phyloP scores from a whole-genome alignment of 2,797 vertebrate species.

The Pampus argenteus region DNA sequence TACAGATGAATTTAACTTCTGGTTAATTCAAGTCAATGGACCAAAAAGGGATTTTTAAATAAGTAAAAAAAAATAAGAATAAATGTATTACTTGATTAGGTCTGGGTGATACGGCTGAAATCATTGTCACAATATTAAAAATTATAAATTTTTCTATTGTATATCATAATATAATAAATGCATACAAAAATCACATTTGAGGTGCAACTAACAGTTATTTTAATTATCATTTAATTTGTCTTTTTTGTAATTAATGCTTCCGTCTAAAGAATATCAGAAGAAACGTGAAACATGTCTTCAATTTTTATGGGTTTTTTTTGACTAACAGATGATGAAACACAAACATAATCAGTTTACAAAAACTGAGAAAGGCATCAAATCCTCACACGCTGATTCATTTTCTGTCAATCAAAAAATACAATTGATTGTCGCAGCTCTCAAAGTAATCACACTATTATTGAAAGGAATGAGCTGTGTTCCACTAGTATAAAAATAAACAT shows the following conservation, averaged over 20 bases:
- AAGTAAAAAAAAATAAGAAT: not conserved
- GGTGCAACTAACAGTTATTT: not conserved
- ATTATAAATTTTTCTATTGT: no score
- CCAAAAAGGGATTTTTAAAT: not conserved
- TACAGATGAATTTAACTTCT: no score
- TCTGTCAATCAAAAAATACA: not conserved
- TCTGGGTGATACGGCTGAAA: not conserved
- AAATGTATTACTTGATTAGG: not conserved
- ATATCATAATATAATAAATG: not conserved
- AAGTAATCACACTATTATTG: not conserved
- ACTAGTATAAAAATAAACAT: no score
- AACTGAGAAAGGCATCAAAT: no score
- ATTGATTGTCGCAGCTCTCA: not conserved
- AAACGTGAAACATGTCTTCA: not conserved
- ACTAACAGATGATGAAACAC: no score
- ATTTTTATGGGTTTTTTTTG: no score
- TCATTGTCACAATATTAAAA: not conserved
- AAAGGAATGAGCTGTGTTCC: not conserved
- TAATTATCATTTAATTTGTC: not conserved
- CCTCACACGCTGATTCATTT: not conserved
- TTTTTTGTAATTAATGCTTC: not conserved
- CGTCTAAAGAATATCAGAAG: not conserved
- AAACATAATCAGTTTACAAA: not conserved
- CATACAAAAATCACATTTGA: not conserved
- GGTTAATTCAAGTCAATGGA: not conserved